Conservation (phyloP, 2,113 vertebrate genomes). For the Tapirus terrestris region DNA sequence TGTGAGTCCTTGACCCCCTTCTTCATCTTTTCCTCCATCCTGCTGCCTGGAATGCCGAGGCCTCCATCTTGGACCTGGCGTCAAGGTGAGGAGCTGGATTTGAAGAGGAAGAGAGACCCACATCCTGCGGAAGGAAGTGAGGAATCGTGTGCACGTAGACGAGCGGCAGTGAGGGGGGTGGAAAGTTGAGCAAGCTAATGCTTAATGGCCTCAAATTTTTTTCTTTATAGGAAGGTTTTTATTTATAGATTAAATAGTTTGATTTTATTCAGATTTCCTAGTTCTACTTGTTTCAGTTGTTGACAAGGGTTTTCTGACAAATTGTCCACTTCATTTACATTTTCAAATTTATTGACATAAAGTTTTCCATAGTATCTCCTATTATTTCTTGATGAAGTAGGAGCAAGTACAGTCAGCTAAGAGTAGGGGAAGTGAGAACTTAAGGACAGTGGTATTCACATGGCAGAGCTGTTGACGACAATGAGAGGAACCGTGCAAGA, state of each 20-base stretch:
- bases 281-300: background rate
- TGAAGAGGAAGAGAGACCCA: background rate
- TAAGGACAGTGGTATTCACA: background rate
- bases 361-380: background rate
- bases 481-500: background rate
- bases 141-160: background rate
- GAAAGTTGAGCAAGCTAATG: background rate
- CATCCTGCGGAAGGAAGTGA: background rate
- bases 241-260: slow-evolving; percentile 20
- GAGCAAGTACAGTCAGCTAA: background rate
- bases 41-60: background rate
- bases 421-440: background rate
- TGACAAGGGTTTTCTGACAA: background rate
- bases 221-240: slow-evolving; percentile 4
- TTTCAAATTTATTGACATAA: background rate
- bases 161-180: background rate
- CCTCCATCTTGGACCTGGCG: background rate
- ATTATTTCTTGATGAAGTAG: background rate
- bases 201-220: background rate
- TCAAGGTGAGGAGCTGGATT: background rate
- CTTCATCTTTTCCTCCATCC: background rate
- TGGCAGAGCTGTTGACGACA: background rate
- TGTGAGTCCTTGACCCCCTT: background rate
- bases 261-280: background rate
- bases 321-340: background rate